Evolutionary conservation across 2,113 vertebrate species (phyloP).

Genomic region (Vidua macroura): DNA sequence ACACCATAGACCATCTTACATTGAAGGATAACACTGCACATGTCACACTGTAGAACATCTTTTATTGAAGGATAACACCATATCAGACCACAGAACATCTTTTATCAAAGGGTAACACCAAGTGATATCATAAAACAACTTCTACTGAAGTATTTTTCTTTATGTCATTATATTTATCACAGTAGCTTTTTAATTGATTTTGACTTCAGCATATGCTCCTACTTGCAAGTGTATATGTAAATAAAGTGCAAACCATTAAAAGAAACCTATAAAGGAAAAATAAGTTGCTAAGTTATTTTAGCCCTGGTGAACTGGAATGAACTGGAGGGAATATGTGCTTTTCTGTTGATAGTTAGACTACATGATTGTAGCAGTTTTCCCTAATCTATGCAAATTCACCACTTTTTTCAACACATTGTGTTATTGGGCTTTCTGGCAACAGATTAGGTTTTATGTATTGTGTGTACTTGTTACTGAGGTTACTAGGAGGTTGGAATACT

Average conservation of each 20-base stretch:
- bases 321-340: not conserved
- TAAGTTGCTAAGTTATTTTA: not conserved
- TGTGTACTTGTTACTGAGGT: not conserved
- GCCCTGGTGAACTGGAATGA: not conserved
- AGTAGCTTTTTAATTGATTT: not conserved
- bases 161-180: not conserved
- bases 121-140: not conserved
- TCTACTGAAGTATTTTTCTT: not conserved
- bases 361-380: not conserved
- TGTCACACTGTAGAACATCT: not conserved
- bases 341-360: not conserved
- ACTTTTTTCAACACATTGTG: rapidly evolving
- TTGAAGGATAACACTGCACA: not conserved
- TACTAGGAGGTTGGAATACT: not conserved
- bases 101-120: not conserved
- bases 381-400: not conserved
- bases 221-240: not conserved
- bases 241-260: not conserved
- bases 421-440: not conserved
- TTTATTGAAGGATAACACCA: rapidly evolving
- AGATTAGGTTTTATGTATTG: not conserved
- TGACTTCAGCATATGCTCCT: not conserved
- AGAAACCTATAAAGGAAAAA: not conserved
- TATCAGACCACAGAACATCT: not conserved
- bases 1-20: not conserved